A percentile compares a stretch with the other conserved stretches of the same genome.
Conservation (phyloP, 2,797 vertebrate genomes). For the Aulostomus chinensis region DNA sequence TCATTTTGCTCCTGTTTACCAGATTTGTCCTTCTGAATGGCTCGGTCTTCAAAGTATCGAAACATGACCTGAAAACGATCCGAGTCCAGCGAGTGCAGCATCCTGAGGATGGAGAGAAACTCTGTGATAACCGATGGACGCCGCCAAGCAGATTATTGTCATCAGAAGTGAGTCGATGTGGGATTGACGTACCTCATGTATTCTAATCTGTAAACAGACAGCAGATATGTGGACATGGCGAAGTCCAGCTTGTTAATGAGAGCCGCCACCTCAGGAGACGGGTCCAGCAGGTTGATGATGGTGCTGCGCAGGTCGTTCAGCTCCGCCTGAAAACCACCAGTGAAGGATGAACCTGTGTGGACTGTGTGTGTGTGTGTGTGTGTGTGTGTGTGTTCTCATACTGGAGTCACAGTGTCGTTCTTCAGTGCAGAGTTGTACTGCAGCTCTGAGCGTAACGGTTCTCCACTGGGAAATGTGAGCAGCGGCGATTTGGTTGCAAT, state of each 20-base stretch:
- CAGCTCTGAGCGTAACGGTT: slow-evolving; percentile 93
- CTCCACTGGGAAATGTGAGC: slow-evolving; percentile 94
- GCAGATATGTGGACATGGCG: slow-evolving; percentile 95
- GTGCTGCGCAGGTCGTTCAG: slow-evolving; percentile 92
- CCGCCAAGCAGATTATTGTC: too few species aligned
- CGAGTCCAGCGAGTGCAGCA: slow-evolving; percentile 88
- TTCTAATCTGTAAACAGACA: slow-evolving; percentile 95
- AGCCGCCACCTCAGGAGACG: slow-evolving; percentile 89
- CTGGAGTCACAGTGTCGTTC: slow-evolving; percentile 93
- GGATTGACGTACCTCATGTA: slow-evolving; percentile 87
- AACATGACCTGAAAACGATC: slow-evolving; percentile 99
- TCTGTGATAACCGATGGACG: too few species aligned
- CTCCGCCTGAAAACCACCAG: slow-evolving; percentile 82
- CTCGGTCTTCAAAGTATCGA: slow-evolving; percentile 95
- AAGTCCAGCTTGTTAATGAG: slow-evolving; percentile 97
- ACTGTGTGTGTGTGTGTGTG: not conserved
- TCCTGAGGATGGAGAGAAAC: too few species aligned
- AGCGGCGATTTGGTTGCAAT: slow-evolving; percentile 95
- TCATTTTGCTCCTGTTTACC: slow-evolving; percentile 70
- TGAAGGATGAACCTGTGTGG: not conserved
- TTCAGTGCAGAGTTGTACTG: slow-evolving; percentile 98
- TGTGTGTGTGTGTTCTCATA: slow-evolving; percentile 54
- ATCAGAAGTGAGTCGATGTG: too few species aligned
- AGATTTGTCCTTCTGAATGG: slow-evolving; percentile 99
- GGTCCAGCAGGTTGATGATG: slow-evolving; percentile 94